A percentile compares a stretch with the other conserved stretches of the same genome.
Evolutionary conservation across 2,113 vertebrate species (phyloP).

Genomic region (Dasyornis broadbenti): DNA sequence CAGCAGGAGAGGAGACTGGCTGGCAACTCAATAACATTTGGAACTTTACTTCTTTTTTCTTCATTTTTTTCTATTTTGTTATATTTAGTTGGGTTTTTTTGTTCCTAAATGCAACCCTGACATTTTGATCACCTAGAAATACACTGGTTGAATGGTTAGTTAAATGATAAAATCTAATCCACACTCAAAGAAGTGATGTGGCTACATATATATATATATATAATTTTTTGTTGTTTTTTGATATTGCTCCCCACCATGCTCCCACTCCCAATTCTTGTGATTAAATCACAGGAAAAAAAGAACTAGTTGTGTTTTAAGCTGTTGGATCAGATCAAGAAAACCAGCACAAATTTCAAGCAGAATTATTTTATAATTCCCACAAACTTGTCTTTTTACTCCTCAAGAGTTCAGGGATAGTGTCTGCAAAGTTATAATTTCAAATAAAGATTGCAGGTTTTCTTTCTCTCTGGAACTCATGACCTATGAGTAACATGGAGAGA

Average conservation of each 20-base stretch:
- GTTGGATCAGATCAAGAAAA: not conserved
- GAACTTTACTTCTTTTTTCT: not conserved
- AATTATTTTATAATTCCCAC: not conserved
- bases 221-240: not conserved
- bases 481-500: not conserved
- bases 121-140: not conserved
- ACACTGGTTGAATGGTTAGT: fast-evolving
- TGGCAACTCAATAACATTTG: not conserved
- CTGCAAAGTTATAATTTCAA: not conserved
- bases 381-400: not conserved
- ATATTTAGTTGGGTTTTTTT: not conserved
- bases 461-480: not conserved
- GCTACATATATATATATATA: not conserved
- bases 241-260: not conserved
- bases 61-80: not conserved
- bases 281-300: not conserved
- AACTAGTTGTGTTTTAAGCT: not conserved
- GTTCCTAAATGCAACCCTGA: not conserved
- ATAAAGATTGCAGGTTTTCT: not conserved
- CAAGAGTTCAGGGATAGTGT: not conserved
- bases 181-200: not conserved
- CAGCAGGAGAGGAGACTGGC: not conserved
- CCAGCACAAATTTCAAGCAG: not conserved
- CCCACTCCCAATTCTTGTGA: not conserved
- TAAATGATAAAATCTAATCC: not conserved